A percentile compares a stretch with the other conserved stretches of the same genome.
phyloP scores from a whole-genome alignment of 2,113 vertebrate species.

The Puma concolor region DNA sequence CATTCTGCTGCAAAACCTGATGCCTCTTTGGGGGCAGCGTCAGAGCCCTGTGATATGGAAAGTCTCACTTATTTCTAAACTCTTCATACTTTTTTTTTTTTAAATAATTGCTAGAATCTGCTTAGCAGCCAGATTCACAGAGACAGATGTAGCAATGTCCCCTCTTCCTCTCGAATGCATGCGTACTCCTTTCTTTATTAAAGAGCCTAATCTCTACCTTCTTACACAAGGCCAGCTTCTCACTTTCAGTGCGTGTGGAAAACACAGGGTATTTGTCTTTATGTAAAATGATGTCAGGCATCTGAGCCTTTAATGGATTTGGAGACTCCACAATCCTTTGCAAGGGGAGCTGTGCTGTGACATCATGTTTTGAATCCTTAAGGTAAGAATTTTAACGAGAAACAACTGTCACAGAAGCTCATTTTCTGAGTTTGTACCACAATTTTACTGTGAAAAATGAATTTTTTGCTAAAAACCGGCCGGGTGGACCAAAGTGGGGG shows the following conservation, averaged over 20 bases:
- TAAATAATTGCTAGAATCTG: constrained; percentile 24
- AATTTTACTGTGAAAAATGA: constrained; percentile 58
- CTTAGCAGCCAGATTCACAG: background rate
- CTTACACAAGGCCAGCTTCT: background rate
- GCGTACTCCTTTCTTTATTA: background rate
- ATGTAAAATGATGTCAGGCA: constrained; percentile 51
- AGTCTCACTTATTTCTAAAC: background rate
- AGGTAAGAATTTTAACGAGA: constrained; percentile 78
- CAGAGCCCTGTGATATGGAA: background rate
- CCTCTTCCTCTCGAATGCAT: background rate
- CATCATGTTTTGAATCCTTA: constrained; percentile 66
- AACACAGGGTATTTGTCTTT: constrained; percentile 50
- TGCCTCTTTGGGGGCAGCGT: background rate
- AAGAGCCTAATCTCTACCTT: background rate
- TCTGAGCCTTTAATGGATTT: constrained; percentile 46
- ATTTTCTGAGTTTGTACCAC: constrained; percentile 64
- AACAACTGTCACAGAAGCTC: constrained; percentile 68
- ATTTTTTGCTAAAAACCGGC: constrained; percentile 33
- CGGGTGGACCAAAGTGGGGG: background rate
- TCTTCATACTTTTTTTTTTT: background rate
- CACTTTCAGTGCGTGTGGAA: background rate
- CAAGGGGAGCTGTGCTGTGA: background rate
- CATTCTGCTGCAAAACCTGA: background rate
- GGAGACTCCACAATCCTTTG: constrained; percentile 18
- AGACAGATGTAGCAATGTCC: background rate